phyloP scores from a whole-genome alignment of 2,888 invertebrate genomes.

The Tribolium freemani region DNA sequence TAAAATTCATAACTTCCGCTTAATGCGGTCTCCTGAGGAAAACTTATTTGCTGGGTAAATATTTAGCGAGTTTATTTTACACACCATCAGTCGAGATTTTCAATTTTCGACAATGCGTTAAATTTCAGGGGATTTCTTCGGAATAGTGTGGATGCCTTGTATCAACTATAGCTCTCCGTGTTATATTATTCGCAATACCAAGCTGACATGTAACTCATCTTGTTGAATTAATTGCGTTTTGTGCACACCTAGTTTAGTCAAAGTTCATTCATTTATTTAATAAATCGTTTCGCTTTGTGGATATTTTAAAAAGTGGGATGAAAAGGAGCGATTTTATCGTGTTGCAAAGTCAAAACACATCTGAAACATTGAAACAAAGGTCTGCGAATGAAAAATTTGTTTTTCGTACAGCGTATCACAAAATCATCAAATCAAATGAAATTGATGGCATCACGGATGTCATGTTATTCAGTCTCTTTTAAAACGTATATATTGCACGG shows the following conservation, averaged over 20 bases:
- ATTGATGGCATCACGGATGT: slow-evolving; percentile 8
- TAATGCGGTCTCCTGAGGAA: not conserved
- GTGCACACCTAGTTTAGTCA: slow-evolving; percentile 2
- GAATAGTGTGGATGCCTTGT: slow-evolving; percentile 2
- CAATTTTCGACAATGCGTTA: slow-evolving; percentile 15
- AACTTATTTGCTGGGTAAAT: slow-evolving; percentile 13
- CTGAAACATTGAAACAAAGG: slow-evolving; percentile 1
- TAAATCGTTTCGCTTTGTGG: not conserved
- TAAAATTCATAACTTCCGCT: slow-evolving; percentile 10
- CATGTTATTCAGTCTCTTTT: not conserved
- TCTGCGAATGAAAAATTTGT: slow-evolving; percentile 11
- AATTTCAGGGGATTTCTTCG: slow-evolving; percentile 6
- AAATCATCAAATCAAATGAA: slow-evolving; percentile 8
- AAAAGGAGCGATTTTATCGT: slow-evolving; percentile 15
- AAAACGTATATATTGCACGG: not conserved
- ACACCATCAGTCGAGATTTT: slow-evolving; percentile 8
- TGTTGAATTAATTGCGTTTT: slow-evolving; percentile 18
- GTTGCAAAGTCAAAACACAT: slow-evolving; percentile 1
- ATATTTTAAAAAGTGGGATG: slow-evolving; percentile 1
- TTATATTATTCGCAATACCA: not conserved
- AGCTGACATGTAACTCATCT: slow-evolving; percentile 11
- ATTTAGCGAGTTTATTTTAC: slow-evolving; percentile 14
- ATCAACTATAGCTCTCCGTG: not conserved
- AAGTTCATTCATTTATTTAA: not conserved
- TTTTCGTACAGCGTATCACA: slow-evolving; percentile 6